Conservation (phyloP, 2,113 vertebrate genomes). For the Polypterus bichir region DNA sequence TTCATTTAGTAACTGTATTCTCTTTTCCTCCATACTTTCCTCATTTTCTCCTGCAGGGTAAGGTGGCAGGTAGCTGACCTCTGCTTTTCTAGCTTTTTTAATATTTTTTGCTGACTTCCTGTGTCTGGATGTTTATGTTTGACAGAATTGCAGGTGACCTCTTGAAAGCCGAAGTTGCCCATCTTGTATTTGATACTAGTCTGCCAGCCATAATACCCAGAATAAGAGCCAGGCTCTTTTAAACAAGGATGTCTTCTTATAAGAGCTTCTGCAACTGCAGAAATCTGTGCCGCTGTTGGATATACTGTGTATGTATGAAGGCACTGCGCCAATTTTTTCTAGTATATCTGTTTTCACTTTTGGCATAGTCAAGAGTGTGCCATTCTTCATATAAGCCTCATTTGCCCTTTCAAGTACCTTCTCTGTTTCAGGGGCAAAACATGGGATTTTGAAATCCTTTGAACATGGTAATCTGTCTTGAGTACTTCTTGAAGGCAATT, state of each 20-base stretch:
- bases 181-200: background rate
- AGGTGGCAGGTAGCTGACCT: conserved; percentile 22
- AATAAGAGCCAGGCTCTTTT: background rate
- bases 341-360: conserved; percentile 23
- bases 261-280: background rate
- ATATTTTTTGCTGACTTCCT: conserved; percentile 21
- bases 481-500: conserved; percentile 12
- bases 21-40: conserved; percentile 18
- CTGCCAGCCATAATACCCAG: background rate
- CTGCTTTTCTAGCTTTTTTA: conserved; percentile 19
- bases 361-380: conserved; percentile 13
- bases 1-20: conserved; percentile 21
- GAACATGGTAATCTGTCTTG: conserved; percentile 22
- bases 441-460: conserved; percentile 25
- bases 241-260: background rate
- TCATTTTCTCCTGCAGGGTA: conserved; percentile 19
- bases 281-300: background rate
- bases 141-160: conserved; percentile 13
- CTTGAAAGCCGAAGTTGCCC: conserved; percentile 1
- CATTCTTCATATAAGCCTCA: conserved; percentile 19
- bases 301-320: conserved; percentile 5
- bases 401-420: conserved; percentile 19
- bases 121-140: conserved; percentile 16
- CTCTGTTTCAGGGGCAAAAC: conserved; percentile 25
- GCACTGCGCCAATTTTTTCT: conserved; percentile 17